A percentile compares a stretch with the other conserved stretches of the same genome.
Evolutionary conservation across 2,797 vertebrate genomes (phyloP).

Genomic region (Sebastes iracundus): DNA sequence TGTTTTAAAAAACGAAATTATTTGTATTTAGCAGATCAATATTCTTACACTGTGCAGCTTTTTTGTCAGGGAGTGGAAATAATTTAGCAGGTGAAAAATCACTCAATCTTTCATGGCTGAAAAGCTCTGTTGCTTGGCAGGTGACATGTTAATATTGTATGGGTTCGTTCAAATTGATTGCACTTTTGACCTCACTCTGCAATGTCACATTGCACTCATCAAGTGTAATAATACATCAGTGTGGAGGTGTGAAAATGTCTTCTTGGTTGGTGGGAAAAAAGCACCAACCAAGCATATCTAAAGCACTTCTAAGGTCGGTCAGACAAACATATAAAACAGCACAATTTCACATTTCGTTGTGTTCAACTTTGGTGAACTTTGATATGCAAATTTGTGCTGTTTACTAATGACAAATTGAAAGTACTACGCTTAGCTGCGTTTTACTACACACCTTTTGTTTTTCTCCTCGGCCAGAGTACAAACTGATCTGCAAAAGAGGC

Average conservation of each 20-base stretch:
- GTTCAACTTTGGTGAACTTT: background rate
- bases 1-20: background rate
- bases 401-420: background rate
- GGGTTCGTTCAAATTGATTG: background rate
- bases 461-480: background rate
- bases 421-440: background rate
- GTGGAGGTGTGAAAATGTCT: background rate
- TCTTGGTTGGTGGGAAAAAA: background rate
- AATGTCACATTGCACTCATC: background rate
- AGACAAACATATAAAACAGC: background rate
- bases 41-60: background rate
- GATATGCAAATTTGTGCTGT: background rate
- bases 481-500: background rate
- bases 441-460: background rate
- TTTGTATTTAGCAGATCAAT: background rate
- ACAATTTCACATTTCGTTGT: background rate
- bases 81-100: background rate
- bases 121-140: background rate
- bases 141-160: background rate
- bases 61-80: background rate
- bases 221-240: background rate
- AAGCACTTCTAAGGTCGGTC: background rate
- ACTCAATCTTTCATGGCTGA: background rate
- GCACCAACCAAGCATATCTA: background rate
- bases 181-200: conserved; percentile 3